Percentiles rank a stretch among this genome's conserved stretches.
Conservation (phyloP, 2,888 invertebrate species). For the Oconnorella tubifera region DNA sequence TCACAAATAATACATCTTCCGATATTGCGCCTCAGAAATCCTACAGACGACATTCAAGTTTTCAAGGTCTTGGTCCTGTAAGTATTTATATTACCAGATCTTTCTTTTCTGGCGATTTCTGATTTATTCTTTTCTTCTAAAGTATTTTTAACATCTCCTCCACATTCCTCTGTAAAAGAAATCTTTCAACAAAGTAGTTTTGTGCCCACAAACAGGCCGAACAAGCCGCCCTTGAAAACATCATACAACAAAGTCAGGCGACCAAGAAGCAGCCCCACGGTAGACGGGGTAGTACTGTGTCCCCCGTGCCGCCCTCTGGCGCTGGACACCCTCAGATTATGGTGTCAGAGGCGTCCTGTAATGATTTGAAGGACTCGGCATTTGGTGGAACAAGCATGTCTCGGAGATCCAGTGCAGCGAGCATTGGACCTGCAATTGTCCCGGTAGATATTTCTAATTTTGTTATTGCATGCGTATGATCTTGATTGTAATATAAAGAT, state of each 20-base stretch:
- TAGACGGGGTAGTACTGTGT: conserved; percentile 24
- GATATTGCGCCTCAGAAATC: conserved; percentile 28
- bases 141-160: neutral
- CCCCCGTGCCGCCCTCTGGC: conserved; percentile 12
- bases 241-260: conserved; percentile 20
- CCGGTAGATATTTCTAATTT: conserved; percentile 43
- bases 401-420: conserved; percentile 49
- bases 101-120: too few relatives aligned
- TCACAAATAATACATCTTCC: conserved; percentile 9
- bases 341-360: conserved; percentile 25
- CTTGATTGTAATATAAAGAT: too few relatives aligned
- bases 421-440: conserved; percentile 46
- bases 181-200: neutral
- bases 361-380: conserved; percentile 24
- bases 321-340: conserved; percentile 19
- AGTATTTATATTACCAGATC: neutral
- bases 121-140: neutral
- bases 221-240: conserved; percentile 33
- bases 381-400: conserved; percentile 30
- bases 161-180: neutral
- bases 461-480: too few relatives aligned
- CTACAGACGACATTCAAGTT: conserved; percentile 30
- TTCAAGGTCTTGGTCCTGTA: conserved; percentile 29
- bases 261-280: neutral
- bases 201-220: conserved; percentile 21